These are phyloP conservation scores for Atta texana DNA, from an alignment of 1,140 invertebrate genomes.

Conservation along the genomic window DNA sequence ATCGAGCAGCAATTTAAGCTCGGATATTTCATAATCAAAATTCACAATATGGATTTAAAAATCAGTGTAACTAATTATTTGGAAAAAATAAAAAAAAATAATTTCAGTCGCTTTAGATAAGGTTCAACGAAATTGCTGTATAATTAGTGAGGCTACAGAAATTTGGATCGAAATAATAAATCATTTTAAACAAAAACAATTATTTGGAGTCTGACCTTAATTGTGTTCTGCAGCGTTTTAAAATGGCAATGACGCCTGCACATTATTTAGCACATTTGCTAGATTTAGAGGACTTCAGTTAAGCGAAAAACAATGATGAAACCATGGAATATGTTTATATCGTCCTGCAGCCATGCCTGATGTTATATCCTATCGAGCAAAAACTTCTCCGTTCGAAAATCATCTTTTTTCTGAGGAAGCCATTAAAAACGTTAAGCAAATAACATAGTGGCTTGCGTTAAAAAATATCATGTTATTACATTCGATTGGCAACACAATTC, in stretches of 20 bases:
- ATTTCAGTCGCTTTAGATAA: conserved; percentile 49
- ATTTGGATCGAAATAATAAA: neutral
- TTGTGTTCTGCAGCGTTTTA: neutral
- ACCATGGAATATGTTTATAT: too few relatives aligned
- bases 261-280: conserved; percentile 16
- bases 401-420: too few relatives aligned
- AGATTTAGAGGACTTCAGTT: too few relatives aligned
- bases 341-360: too few relatives aligned
- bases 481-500: too few relatives aligned
- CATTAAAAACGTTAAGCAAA: too few relatives aligned
- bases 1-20: conserved; percentile 12
- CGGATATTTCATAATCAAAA: conserved; percentile 23
- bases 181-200: conserved; percentile 16
- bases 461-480: too few relatives aligned
- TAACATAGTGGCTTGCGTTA: too few relatives aligned
- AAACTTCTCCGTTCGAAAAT: too few relatives aligned
- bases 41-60: conserved; percentile 33
- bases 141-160: conserved; percentile 40
- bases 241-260: conserved; percentile 36
- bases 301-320: too few relatives aligned
- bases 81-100: conserved; percentile 28
- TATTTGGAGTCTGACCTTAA: conserved; percentile 11
- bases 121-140: conserved; percentile 41
- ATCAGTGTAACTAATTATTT: conserved; percentile 23
- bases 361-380: too few relatives aligned